Base-by-base conservation (phyloP, 2,797 vertebrate species). In the Notoglanidium macrostoma region DNA sequence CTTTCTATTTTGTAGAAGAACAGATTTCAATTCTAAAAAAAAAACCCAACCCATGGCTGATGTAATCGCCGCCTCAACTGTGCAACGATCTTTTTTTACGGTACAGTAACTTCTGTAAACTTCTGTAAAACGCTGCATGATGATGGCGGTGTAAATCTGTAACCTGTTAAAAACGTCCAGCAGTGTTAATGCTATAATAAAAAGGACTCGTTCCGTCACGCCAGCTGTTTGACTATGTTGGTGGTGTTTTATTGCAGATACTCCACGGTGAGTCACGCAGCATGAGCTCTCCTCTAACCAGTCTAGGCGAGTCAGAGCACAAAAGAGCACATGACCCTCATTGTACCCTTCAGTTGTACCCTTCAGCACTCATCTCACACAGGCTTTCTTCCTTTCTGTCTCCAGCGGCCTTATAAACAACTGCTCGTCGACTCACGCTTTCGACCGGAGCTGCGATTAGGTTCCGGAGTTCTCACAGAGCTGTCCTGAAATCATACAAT, bases 291-390 rank as follows among this genome's bases (percentile, higher is more conserved):
- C 15, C 80, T 82, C 80, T 49, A 67, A 67, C 80, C 80, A 82
- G 80, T 82, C 80, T 29, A 51, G 61, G 44, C 46, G n/a, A 68
- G 80, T 84, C 67, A 7, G 6, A 26, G 29, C 81, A 68, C 82
- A 84, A 70, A 55, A 57, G 29, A 72, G 57, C 83, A 84, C 51
- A n/a, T 84, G 83, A 83, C 68, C n/a, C 65, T 84, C 46, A 84
- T 84, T 72, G 83, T 84, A 72, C 67, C 51, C n/a, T 72, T 72
- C 32, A 23, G 6, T 67, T 26, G 51, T 84, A 72, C 51, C 68
- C 63, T 84, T 72, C 83, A 70, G 82, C 21, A 19, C 17, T 72
- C 19, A 4, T 84, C 40, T 84, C 29, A 84, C 63, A 40, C 51
- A 14, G 19, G 65, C 80, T 44, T 46, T 67, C 80, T 83, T 83